Base-by-base conservation (phyloP, 1,140 invertebrate species). In the Brachystomella parvula region DNA sequence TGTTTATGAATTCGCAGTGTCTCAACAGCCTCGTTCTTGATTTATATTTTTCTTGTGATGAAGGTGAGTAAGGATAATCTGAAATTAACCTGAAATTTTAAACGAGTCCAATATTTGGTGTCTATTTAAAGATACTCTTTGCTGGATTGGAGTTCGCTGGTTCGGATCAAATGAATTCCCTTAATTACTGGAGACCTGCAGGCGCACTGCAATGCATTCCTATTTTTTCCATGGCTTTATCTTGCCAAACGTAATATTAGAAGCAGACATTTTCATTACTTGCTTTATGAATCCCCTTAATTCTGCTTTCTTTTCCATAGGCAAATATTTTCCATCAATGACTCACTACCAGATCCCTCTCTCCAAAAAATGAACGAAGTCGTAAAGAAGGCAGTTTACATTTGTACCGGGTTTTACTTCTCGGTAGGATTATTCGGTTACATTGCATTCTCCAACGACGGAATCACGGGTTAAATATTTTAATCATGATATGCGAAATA, bases 271-370 rank as follows among this genome's bases (percentile, higher is more conserved):
- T 32, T 31, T 3, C 26, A 61, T 2, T n/a, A 17, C 49, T 67
- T 59, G 2, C 59, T 63, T 53, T n/a, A 47, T 49, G 31, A 53
- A 73, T n/a, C 19, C 12, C 12, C 39, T 47, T 28, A 60, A 24
- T 59, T 66, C 21, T 61, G 53, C 58, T 58, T 67, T 59, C 17
- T 57, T 63, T 63, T 75, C 70, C 72, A 78, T 77, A 92, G 89
- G 64, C 94, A 98, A 81, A 78, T 98, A 31, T 98, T 98, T 81
- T 90, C 95, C 78, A 89, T 98, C 65, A 97, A 95, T 77, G 92
- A 96, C 72, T 86, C 87, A 9, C 81, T 96, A 31, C 89, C 90
- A 1, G 92, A 92, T 75, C 85, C 89, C 33, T 90, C 90, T 15
- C 76, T 96, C 44, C 90, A 92, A 68, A 89, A 89, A 76, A 91